Evolutionary conservation across 2,888 invertebrate genomes (phyloP).

Genomic region (Erebia aethiops): DNA sequence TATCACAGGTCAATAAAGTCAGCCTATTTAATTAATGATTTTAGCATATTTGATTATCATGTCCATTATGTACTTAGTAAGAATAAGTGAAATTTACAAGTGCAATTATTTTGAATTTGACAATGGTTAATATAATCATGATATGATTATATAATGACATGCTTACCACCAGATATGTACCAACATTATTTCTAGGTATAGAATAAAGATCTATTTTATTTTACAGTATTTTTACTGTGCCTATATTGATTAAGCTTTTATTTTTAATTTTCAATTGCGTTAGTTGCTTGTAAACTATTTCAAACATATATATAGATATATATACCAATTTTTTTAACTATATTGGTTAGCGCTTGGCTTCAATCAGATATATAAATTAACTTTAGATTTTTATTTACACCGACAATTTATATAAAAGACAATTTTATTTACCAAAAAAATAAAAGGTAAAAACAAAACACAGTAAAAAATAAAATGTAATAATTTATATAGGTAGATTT

Average conservation of each 20-base stretch:
- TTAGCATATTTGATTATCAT: neutral
- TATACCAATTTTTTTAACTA: no score
- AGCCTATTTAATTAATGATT: neutral
- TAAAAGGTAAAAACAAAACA: no score
- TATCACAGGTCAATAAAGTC: neutral
- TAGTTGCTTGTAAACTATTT: slow-evolving; percentile 52
- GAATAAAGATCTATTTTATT: slow-evolving; percentile 30
- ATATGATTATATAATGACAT: slow-evolving; percentile 45
- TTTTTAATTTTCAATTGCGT: slow-evolving; percentile 61
- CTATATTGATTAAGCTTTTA: slow-evolving; percentile 34
- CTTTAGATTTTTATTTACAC: slow-evolving; percentile 8
- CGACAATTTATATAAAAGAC: neutral
- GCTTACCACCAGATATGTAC: slow-evolving; percentile 47
- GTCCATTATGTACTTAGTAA: neutral
- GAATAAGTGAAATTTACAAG: slow-evolving; percentile 2
- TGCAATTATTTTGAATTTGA: slow-evolving; percentile 17
- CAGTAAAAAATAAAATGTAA: neutral
- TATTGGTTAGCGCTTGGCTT: no score
- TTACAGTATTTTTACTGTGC: slow-evolving; percentile 26
- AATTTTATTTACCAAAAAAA: neutral
- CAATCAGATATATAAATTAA: no score
- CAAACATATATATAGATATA: neutral
- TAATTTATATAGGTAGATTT: no score
- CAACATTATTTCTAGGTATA: slow-evolving; percentile 44
- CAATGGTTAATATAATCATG: slow-evolving; percentile 30